Evolutionary conservation across 1,140 invertebrate species (phyloP), one percentile per base, ranked within the genome.

Genomic region (Caligus rogercresseyi): DNA sequence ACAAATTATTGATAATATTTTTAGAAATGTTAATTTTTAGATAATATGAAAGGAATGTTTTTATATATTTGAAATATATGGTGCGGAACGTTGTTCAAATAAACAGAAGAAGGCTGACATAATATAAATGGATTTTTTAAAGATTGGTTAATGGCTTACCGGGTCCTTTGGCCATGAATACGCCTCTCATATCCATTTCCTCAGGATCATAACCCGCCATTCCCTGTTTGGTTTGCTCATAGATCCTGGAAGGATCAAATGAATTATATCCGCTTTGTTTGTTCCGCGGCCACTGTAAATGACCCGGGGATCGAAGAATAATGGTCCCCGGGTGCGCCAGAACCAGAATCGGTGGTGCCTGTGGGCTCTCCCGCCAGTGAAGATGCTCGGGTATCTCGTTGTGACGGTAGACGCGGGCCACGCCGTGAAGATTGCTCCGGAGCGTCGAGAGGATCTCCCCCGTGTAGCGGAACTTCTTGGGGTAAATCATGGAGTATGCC

Each of bases 111-210:
- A n/a, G n/a, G n/a, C n/a, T n/a, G n/a, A n/a, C n/a, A n/a, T n/a
- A n/a, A n/a, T n/a, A n/a, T n/a, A n/a, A n/a, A n/a, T n/a, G n/a
- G n/a, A n/a, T n/a, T n/a, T n/a, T n/a, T n/a, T n/a, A n/a, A n/a
- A 43, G n/a, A 43, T 11, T 43, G n/a, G n/a, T 43, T 7, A 43
- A 11, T 11, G 15, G 21, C 57, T 4, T 24, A 63, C 61, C 61
- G 3, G 61, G 61, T 59, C 61, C 61, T 21, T 51, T 63, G 1
- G 61, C 61, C 61, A 63, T 63, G 24, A 63, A 63, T 3, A 63
- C 25, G 14, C 61, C 61, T 3, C 61, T 52, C 61, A 63, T 63
- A 16, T 63, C 61, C 2, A 16, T 18, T 55, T 63, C 61, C 24
- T 63, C 61, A 1, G 61, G 61, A 63, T 63, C 61, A 55, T 63